A percentile compares a stretch with the other conserved stretches of the same genome.
Evolutionary conservation across 2,888 invertebrate genomes (phyloP).

Genomic region (Athalia rosae): DNA sequence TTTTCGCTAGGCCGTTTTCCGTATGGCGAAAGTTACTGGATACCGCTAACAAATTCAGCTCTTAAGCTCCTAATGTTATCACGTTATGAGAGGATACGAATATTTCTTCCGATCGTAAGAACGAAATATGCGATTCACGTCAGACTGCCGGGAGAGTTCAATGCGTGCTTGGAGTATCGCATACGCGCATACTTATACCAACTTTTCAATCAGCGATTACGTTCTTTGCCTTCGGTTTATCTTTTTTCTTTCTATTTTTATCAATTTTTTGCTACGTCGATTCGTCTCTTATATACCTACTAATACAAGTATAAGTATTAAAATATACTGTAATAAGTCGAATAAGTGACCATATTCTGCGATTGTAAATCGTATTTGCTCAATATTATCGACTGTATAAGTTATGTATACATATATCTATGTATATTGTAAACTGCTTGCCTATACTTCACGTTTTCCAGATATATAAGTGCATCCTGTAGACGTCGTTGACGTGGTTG

Average conservation of each 20-base stretch:
- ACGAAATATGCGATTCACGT: too few species aligned
- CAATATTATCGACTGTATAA: too few species aligned
- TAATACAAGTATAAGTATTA: neutral
- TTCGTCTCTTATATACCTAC: constrained; percentile 16
- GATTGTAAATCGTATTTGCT: too few species aligned
- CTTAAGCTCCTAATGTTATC: neutral
- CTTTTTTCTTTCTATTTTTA: neutral
- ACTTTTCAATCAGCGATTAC: neutral
- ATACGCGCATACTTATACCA: too few species aligned
- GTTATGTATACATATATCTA: too few species aligned
- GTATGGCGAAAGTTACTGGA: neutral
- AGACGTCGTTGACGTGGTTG: neutral
- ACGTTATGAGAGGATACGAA: too few species aligned
- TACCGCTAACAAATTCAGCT: neutral
- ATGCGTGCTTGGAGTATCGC: too few species aligned
- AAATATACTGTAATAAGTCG: too few species aligned
- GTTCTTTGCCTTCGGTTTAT: constrained; percentile 15
- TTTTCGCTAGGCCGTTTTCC: neutral
- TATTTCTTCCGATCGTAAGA: too few species aligned
- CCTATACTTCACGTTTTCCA: neutral
- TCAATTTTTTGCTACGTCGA: constrained; percentile 2
- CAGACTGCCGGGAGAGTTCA: too few species aligned
- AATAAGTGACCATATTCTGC: too few species aligned
- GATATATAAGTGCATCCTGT: neutral
- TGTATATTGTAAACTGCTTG: neutral